phyloP scores from a whole-genome alignment of 2,888 invertebrate genomes.

The Anthophora plumipes region DNA sequence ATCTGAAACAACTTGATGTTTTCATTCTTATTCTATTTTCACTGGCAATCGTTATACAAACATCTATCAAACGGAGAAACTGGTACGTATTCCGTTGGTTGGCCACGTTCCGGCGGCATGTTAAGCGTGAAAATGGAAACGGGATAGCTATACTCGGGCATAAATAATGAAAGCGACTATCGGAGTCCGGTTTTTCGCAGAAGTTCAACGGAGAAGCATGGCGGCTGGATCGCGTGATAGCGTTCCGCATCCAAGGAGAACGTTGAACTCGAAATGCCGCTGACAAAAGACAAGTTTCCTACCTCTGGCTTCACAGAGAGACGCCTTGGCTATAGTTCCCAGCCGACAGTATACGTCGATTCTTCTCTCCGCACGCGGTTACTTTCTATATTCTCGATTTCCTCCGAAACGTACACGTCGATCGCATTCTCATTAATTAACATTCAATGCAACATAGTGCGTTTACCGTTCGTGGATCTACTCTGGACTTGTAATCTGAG shows the following conservation, averaged over 20 bases:
- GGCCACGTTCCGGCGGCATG: background rate
- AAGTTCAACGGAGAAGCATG: constrained; percentile 22
- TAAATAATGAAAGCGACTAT: constrained; percentile 30
- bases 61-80: constrained; percentile 4
- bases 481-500: background rate
- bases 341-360: constrained; percentile 21
- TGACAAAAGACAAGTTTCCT: constrained; percentile 69
- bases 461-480: background rate
- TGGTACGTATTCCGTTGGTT: background rate
- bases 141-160: background rate
- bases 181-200: constrained; percentile 33
- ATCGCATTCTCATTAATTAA: constrained; percentile 53
- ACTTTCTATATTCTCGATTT: constrained; percentile 46
- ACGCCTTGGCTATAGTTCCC: constrained; percentile 18
- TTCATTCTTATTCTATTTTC: too few relatives aligned
- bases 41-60: background rate
- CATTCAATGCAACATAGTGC: constrained; percentile 44
- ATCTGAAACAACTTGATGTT: too few relatives aligned
- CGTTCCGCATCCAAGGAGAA: constrained; percentile 78
- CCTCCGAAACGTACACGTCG: constrained; percentile 28
- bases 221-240: constrained; percentile 60
- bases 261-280: constrained; percentile 82
- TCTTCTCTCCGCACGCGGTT: constrained; percentile 14
- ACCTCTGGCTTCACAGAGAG: constrained; percentile 23
- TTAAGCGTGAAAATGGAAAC: constrained; percentile 12